Conservation (phyloP, 2,797 vertebrate genomes). For the Anabacerthia variegaticeps region DNA sequence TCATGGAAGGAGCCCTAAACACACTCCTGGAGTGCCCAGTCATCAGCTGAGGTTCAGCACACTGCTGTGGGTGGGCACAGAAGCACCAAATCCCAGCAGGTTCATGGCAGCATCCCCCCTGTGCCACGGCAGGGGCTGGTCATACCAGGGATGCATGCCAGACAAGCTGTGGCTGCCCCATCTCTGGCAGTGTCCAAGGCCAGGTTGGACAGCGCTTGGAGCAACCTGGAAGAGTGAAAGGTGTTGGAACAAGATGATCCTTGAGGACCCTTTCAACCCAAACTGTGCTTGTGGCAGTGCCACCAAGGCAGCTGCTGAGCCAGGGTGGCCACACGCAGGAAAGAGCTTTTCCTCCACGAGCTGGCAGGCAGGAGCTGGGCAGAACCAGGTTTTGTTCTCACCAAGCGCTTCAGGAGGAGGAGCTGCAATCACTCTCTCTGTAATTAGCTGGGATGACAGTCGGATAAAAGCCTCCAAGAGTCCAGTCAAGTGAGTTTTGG, state of each 20-base stretch:
- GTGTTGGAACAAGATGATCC: not conserved
- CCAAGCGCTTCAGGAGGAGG: not conserved
- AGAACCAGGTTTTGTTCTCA: not conserved
- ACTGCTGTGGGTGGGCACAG: fast-evolving
- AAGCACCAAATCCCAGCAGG: not conserved
- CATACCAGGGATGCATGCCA: not conserved
- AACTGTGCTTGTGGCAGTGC: not conserved
- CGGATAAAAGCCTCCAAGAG: not conserved
- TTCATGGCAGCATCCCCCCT: not conserved
- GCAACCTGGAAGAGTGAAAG: not conserved
- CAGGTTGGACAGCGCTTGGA: not conserved
- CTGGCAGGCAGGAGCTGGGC: not conserved
- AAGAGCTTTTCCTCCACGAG: slow-evolving; percentile 1
- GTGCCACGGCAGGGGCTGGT: not conserved
- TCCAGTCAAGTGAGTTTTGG: slow-evolving; percentile 22
- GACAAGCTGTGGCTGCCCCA: not conserved
- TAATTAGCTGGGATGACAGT: slow-evolving; percentile 29
- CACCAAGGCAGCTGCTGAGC: not conserved
- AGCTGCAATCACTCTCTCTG: not conserved
- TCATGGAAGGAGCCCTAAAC: not conserved
- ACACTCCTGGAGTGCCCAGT: not conserved
- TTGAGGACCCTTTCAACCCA: not conserved
- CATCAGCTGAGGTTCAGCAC: not conserved
- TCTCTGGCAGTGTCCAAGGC: not conserved
- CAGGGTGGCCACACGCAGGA: not conserved